These are phyloP conservation scores for Drosophila seguyi DNA, from an alignment of 1,140 invertebrate genomes.

Conservation along the genomic window DNA sequence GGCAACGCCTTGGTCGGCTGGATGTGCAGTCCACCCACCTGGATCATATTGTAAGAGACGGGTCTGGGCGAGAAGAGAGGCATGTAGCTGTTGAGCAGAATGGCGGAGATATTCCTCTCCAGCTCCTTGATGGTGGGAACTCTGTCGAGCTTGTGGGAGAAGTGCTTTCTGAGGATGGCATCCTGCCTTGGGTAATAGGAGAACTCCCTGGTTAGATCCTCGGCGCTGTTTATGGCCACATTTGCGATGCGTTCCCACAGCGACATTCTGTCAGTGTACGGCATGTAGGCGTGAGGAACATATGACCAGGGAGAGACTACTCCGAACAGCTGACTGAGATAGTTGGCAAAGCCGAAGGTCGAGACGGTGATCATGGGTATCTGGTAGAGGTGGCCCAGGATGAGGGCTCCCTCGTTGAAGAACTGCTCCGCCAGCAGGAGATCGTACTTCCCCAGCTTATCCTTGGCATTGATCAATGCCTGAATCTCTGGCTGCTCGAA, in stretches of 20 bases:
- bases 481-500: conserved; percentile 80
- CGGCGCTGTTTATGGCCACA: conserved; percentile 30
- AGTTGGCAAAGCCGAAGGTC: conserved; percentile 78
- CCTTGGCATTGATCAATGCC: conserved; percentile 71
- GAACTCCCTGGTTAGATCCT: conserved; percentile 56
- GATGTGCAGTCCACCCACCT: no score
- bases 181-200: conserved; percentile 73
- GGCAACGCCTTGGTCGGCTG: no score
- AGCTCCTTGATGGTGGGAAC: conserved; percentile 85
- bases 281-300: conserved; percentile 69
- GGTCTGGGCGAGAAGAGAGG: no score
- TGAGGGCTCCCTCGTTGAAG: conserved; percentile 83
- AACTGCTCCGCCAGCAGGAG: conserved; percentile 83
- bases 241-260: conserved; percentile 82
- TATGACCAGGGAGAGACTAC: conserved; percentile 76
- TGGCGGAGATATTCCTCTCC: conserved; percentile 86
- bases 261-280: conserved; percentile 75
- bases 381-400: conserved; percentile 82
- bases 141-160: conserved; percentile 42
- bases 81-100: conserved; percentile 69
- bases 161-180: conserved; percentile 69
- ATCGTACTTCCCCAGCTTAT: conserved; percentile 84
- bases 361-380: conserved; percentile 77
- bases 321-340: conserved; percentile 73
- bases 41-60: no score